phyloP scores from a whole-genome alignment of 2,797 vertebrate species.

The Pantherophis alleghaniensis region DNA sequence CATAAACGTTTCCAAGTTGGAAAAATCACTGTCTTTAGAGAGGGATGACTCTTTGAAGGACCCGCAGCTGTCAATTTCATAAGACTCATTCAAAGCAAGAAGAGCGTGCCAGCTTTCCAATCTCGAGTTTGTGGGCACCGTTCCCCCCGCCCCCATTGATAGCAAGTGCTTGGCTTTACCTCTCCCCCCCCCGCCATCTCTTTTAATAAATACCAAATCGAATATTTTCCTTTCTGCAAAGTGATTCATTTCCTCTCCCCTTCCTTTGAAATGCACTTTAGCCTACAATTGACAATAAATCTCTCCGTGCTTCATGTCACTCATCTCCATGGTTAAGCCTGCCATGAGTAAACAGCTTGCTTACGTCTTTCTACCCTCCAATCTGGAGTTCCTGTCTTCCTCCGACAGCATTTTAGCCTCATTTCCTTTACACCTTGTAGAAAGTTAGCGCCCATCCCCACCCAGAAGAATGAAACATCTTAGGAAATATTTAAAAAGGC shows the following conservation, averaged over 20 bases:
- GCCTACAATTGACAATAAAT: slow-evolving; percentile 36
- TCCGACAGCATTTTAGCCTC: not conserved
- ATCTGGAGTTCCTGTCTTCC: not conserved
- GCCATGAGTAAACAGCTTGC: slow-evolving; percentile 1
- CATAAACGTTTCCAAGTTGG: not conserved
- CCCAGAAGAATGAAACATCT: too few relatives aligned
- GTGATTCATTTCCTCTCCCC: slow-evolving; percentile 63
- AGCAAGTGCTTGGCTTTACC: slow-evolving; percentile 13
- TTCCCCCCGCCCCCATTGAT: slow-evolving; percentile 1
- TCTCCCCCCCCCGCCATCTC: not conserved
- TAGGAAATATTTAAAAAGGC: too few relatives aligned
- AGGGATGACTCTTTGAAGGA: not conserved
- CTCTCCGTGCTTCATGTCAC: slow-evolving; percentile 33
- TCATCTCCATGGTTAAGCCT: slow-evolving; percentile 15
- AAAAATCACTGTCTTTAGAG: too few relatives aligned
- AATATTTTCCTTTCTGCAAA: slow-evolving; percentile 51
- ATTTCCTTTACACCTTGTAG: not conserved
- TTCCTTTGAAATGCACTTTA: slow-evolving; percentile 35
- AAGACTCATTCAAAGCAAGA: not conserved
- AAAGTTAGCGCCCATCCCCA: too few relatives aligned
- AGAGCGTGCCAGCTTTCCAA: not conserved
- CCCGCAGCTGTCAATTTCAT: not conserved
- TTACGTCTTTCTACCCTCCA: slow-evolving; percentile 2
- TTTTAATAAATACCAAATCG: slow-evolving; percentile 52
- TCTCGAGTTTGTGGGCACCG: not conserved